These are phyloP conservation scores for Hydropsyche betteni DNA, from an alignment of 2,888 invertebrate genomes.

Conservation along the genomic window DNA sequence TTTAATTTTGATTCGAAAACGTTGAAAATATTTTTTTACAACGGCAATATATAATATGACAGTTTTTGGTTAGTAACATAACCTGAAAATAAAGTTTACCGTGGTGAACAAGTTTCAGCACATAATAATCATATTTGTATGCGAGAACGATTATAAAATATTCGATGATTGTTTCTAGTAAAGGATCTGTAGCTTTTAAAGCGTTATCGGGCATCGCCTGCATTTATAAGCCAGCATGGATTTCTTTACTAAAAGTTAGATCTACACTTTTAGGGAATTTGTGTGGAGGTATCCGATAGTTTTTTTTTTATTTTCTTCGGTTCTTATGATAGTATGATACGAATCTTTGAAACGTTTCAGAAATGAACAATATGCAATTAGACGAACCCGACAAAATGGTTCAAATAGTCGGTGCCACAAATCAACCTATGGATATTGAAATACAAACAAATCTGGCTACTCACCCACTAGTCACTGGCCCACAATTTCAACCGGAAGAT, in stretches of 20 bases:
- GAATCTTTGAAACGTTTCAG: slow-evolving; percentile 60
- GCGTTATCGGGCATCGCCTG: slow-evolving; percentile 79
- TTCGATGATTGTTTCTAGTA: slow-evolving; percentile 58
- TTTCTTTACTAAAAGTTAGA: slow-evolving; percentile 66
- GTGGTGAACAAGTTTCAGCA: no score
- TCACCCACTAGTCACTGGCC: slow-evolving; percentile 78
- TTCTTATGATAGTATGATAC: not conserved
- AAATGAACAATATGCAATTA: slow-evolving; percentile 74
- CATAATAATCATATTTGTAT: no score
- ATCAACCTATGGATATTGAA: slow-evolving; percentile 66
- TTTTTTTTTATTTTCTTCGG: slow-evolving; percentile 29
- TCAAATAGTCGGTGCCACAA: slow-evolving; percentile 72
- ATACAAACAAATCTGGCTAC: slow-evolving; percentile 77
- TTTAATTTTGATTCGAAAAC: no score
- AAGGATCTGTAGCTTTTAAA: slow-evolving; percentile 71
- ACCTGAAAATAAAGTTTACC: no score
- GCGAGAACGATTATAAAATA: slow-evolving; percentile 20
- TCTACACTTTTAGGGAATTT: slow-evolving; percentile 70
- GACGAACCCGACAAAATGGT: slow-evolving; percentile 69
- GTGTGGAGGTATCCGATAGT: slow-evolving; percentile 70
- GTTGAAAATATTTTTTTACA: no score
- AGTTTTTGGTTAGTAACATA: no score
- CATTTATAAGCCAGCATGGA: slow-evolving; percentile 78
- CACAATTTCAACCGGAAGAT: slow-evolving; percentile 76
- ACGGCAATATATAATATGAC: no score